Base-by-base conservation (phyloP, 2,797 vertebrate species). In the Labeo calbasu region DNA sequence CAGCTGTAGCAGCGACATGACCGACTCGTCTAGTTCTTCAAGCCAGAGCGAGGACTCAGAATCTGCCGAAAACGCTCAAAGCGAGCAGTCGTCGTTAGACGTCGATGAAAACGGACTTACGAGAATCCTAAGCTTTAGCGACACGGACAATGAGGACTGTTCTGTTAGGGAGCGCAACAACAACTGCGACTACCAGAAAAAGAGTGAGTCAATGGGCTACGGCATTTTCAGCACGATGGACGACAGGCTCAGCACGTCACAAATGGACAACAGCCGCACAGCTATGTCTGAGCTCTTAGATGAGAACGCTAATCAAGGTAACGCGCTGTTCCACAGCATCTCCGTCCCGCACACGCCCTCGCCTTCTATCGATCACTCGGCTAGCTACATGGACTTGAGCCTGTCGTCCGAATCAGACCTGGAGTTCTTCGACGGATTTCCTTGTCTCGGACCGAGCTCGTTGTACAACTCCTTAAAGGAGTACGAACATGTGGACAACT, bases 1-100 rank as follows among this genome's bases (percentile, higher is more conserved):
- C 94, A 99, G 98, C 88, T 99, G 97, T 89, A 96, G 97, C 93
- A 99, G 98, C 0, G 96, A 98, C 89, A 98, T 96, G 96, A 98
- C 96, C 0, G 97, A 98, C 85, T 97, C 94, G 1, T 97, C 96
- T 0, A 93, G 94, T 71, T 97, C 95, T 0, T 97, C 97, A 0
- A 92, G 92, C 66, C 93, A 94, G 70, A 96, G 96, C 0, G 97
- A 98, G 92, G 94, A 96, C 88, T 94, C 90, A 0, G 95, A 96
- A 48, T 90, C 89, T 0, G 92, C 89, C 9, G 91, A 88, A 77
- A 73, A 83, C 19, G 91, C 72, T 0, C 92, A 90, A 5, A 91
- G 93, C 0, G 93, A 93, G 50, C 95, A 89, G 57, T 93, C 93
- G 2, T 92, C 93, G 78, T 93, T 95, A 0, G 95, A 96, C 0